phyloP scores from a whole-genome alignment of 2,113 vertebrate genomes.

The Oreocharis arfaki region DNA sequence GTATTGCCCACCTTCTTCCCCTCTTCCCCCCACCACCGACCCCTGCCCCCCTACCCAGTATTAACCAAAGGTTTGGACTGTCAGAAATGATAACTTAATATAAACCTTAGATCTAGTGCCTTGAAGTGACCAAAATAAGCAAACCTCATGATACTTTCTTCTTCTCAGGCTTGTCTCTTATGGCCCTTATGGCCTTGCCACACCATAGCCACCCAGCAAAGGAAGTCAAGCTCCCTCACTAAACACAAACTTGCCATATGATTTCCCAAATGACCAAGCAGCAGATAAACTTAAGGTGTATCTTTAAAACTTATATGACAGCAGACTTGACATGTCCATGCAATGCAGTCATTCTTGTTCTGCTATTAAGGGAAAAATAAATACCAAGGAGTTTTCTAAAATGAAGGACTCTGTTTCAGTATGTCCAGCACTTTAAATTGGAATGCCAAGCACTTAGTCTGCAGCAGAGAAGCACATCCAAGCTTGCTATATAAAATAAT shows the following conservation, averaged over 20 bases:
- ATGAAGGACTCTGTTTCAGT: background rate
- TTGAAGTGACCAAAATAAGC: no score
- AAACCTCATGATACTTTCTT: background rate
- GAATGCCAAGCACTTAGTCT: background rate
- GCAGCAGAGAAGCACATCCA: background rate
- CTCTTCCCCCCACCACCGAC: no score
- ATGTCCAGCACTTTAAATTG: background rate
- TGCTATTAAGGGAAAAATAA: background rate
- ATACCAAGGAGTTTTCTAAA: background rate
- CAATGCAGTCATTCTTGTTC: background rate
- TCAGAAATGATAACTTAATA: no score
- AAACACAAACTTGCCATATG: background rate
- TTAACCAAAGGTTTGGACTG: no score
- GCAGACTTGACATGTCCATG: background rate
- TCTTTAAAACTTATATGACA: background rate
- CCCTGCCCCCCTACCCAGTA: no score
- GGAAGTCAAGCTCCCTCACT: background rate
- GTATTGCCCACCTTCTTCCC: fast-evolving
- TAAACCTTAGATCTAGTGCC: no score
- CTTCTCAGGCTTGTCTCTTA: background rate
- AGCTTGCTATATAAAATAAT: background rate
- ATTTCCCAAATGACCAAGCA: background rate
- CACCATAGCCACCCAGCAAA: background rate
- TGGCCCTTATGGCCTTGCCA: background rate
- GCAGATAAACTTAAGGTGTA: background rate